A percentile compares a stretch with the other conserved stretches of the same genome.
phyloP scores from a whole-genome alignment of 2,888 invertebrate genomes.

The Bellardia pandia region DNA sequence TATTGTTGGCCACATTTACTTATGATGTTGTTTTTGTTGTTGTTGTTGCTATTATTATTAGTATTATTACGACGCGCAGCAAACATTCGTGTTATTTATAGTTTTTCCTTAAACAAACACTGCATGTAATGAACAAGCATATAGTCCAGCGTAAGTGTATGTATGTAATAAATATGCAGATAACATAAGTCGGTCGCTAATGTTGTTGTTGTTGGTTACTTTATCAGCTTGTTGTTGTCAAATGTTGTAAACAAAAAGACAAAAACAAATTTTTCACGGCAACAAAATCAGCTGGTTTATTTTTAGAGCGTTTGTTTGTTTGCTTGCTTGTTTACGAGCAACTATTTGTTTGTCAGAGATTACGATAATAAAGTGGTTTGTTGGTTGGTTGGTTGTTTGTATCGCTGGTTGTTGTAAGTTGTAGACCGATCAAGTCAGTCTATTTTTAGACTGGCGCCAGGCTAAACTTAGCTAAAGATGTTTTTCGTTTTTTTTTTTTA shows the following conservation, averaged over 20 bases:
- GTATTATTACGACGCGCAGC: constrained; percentile 61
- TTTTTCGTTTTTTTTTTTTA: constrained; percentile 4
- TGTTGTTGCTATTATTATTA: background rate
- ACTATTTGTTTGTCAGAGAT: constrained; percentile 44
- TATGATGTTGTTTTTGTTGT: constrained; percentile 16
- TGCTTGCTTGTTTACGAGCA: constrained; percentile 1
- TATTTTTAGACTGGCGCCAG: constrained; percentile 67
- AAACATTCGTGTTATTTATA: constrained; percentile 65
- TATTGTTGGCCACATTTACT: constrained; percentile 22
- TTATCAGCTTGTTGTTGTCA: constrained; percentile 31
- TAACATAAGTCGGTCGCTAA: constrained; percentile 40
- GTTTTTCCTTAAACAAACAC: constrained; percentile 55
- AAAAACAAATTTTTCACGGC: constrained; percentile 42
- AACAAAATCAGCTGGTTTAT: constrained; percentile 57
- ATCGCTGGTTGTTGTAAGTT: constrained; percentile 17
- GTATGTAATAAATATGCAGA: constrained; percentile 22
- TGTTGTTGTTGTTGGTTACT: constrained; percentile 16
- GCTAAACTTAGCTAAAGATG: constrained; percentile 58
- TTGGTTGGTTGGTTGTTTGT: constrained; percentile 17
- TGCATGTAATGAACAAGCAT: background rate
- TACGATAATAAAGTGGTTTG: constrained; percentile 34
- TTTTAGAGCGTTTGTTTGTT: constrained; percentile 7
- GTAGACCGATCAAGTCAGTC: constrained; percentile 30
- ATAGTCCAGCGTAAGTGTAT: background rate
- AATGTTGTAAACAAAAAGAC: constrained; percentile 45